Conservation (phyloP, 1,140 invertebrate species). For the Charaxes varanes region DNA sequence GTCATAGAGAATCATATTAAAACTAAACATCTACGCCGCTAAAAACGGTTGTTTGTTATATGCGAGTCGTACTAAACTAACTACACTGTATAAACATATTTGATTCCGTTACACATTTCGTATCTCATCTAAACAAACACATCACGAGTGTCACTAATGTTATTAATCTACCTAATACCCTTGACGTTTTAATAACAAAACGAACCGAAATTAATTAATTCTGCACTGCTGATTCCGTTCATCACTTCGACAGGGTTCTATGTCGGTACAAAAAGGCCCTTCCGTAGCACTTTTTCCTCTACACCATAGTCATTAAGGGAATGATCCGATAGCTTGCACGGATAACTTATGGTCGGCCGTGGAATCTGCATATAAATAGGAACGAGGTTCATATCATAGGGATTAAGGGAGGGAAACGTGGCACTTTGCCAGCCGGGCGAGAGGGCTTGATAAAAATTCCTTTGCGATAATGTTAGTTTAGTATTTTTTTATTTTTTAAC, state of each 20-base stretch:
- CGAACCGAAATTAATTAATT: constrained; percentile 65
- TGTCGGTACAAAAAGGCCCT: constrained; percentile 43
- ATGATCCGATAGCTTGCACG: constrained; percentile 58
- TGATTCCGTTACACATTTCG: background rate
- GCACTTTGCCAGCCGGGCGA: constrained; percentile 25
- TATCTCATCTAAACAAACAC: constrained; percentile 12
- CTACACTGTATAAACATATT: no score
- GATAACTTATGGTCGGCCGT: constrained; percentile 68
- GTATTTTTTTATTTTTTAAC: no score
- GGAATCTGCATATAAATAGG: constrained; percentile 71
- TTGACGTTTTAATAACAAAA: constrained; percentile 54
- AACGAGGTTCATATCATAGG: constrained; percentile 48
- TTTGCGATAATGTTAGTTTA: constrained; percentile 1
- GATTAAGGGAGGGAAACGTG: constrained; percentile 32
- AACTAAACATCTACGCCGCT: no score
- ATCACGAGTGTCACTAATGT: constrained; percentile 22
- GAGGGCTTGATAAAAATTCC: constrained; percentile 4
- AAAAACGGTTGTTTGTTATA: no score
- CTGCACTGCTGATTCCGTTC: constrained; percentile 39
- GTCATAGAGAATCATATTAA: no score
- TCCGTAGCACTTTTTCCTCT: constrained; percentile 50
- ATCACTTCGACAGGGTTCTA: constrained; percentile 42
- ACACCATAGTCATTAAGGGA: constrained; percentile 59
- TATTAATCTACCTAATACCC: constrained; percentile 39
- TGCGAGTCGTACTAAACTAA: no score